Evolutionary conservation across 2,888 invertebrate genomes (phyloP), one percentile per base, ranked within the genome.

Genomic region (Physocephala rufipes): DNA sequence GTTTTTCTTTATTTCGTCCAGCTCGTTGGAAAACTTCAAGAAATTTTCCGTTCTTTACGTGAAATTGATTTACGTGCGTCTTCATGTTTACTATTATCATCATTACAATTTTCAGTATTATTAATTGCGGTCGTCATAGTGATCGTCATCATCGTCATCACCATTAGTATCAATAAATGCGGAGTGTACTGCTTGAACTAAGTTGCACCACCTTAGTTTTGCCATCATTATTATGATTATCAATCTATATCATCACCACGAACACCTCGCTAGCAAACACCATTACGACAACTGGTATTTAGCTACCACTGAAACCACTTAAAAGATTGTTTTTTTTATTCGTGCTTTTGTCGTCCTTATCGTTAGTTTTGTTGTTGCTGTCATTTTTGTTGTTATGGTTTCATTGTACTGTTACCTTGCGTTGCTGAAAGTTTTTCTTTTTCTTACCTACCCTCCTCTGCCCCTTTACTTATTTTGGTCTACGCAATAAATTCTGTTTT

Each of bases 21-120:
- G n/a, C n/a, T 61, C 9, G 55, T 55, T 55, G 28, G 21, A 55
- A 24, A 55, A 30, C 61, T 51, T 51, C 16, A 51, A 15, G 26
- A 64, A 66, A 66, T 36, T 47, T 47, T 67, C 61, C 19, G 59
- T 15, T 49, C 67, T 55, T 67, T 49, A 30, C 61, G 49, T 49
- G 30, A 59, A 67, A 67, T 67, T 67, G 67, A 67, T 67, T 67
- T 67, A 67, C 67, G 67, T 67, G 61, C 49, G 19, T 36, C n/a
- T 53, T 53, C 53, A 21, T 53, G 4, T 53, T 19, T 1, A 21
- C 21, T 21, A 21, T 53, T 21, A 9, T 21, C 53, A 36, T 36
- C 5, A 36, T 36, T 36, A 36, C 9, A 7, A 36, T 36, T 9
- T 36, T n/a, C n/a, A n/a, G n/a, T n/a, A n/a, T n/a, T n/a, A n/a